Evolutionary conservation across 2,888 invertebrate genomes (phyloP), one percentile per base, ranked within the genome.

Genomic region (Mactromeris polynyma): DNA sequence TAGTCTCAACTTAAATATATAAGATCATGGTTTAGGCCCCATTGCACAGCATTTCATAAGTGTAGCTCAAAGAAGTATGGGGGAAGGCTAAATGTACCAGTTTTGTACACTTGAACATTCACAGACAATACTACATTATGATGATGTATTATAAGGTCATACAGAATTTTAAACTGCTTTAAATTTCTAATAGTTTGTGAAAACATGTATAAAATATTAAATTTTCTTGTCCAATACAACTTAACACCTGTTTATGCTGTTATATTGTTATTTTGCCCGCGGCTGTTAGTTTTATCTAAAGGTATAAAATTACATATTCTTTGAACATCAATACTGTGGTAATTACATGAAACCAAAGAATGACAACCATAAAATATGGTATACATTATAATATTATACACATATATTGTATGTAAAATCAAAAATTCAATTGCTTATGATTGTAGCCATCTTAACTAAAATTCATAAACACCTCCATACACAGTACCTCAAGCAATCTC

Each of bases 251-350:
- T 64, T 58, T n/a, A 26, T 58, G 26, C 26, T 64, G 58, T 64
- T 64, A 26, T 21, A n/a, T 64, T 64, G 3, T 9, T 64, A 64
- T 26, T 26, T 26, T 0, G 26, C 58, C 58, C 26, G 26, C 1
- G 58, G 58, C 58, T 64, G 26, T 64, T 26, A 26, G 58, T 26
- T 64, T 64, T 64, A 64, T 64, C 26, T 64, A 26, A 64, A 64
- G n/a, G 58, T 64, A 64, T 64, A 64, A 64, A 64, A 64, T 64
- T 64, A 64, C 58, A 64, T 64, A 64, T 64, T 64, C n/a, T 64
- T 64, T 64, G 58, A 64, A 64, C 58, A 64, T 64, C 58, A 64
- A 64, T 64, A 64, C 26, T 26, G 19, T 14, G 14, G 19, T 51
- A 51, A 17, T 51, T 51, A 51, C 14, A 51, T 51, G 51, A 64